These are phyloP conservation scores for Crotalus horridus DNA, from an alignment of 2,113 vertebrate species.

Conservation along the genomic window DNA sequence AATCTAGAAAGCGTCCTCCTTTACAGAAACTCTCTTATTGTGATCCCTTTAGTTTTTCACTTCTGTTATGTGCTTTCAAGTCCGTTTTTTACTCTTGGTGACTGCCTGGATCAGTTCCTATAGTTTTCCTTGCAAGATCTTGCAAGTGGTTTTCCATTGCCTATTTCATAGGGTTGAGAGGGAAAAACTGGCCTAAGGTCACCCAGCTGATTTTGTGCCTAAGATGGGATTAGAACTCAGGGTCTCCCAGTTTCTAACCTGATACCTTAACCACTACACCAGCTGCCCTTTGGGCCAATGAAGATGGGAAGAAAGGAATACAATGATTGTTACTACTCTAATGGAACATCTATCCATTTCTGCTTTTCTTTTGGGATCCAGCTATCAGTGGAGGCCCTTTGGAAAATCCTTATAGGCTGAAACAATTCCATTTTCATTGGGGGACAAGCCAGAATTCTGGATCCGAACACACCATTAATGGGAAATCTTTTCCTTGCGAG, in stretches of 20 bases:
- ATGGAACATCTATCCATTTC: background rate
- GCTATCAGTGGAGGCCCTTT: constrained; percentile 88
- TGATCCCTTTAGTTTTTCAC: background rate
- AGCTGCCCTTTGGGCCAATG: background rate
- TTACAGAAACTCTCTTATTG: background rate
- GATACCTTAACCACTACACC: background rate
- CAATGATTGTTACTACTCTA: background rate
- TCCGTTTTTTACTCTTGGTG: background rate
- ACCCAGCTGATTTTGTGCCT: background rate
- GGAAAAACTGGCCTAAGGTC: background rate
- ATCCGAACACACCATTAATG: constrained; percentile 89
- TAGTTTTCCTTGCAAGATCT: background rate
- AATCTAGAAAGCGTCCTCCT: background rate
- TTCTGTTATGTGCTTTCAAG: background rate
- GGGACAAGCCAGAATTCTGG: constrained; percentile 81
- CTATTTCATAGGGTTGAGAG: background rate
- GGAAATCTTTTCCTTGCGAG: constrained; percentile 86
- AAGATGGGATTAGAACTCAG: background rate
- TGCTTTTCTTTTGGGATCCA: constrained; percentile 46
- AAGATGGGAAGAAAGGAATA: background rate
- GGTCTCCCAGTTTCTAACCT: background rate
- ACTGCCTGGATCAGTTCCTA: background rate
- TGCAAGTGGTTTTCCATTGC: background rate
- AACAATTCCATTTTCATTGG: constrained; percentile 98
- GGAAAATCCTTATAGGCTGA: constrained; percentile 85